These are phyloP conservation scores for Hapalemur alaotrensis DNA, from an alignment of 2,797 vertebrate species.

Conservation along the genomic window DNA sequence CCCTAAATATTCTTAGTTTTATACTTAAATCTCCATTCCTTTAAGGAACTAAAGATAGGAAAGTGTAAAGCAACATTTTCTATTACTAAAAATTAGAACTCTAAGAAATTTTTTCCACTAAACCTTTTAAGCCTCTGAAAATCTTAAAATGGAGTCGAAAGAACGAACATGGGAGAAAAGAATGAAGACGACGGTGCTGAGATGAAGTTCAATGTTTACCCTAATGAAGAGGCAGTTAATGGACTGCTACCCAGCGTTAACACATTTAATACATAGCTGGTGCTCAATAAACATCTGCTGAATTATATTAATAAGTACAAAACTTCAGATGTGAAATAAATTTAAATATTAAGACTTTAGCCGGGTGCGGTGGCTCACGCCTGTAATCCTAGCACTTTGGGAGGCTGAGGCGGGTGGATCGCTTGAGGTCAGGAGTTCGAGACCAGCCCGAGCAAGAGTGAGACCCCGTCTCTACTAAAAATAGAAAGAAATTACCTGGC, in stretches of 20 bases:
- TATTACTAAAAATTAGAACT: background rate
- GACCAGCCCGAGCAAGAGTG: no score
- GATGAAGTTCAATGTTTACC: fast-evolving
- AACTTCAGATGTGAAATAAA: background rate
- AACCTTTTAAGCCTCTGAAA: background rate
- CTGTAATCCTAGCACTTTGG: no score
- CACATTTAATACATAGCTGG: fast-evolving
- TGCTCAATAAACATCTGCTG: background rate
- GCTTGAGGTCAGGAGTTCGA: no score
- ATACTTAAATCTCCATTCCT: background rate
- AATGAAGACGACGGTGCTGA: background rate
- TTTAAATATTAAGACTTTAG: background rate
- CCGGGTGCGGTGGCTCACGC: no score
- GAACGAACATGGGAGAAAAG: background rate
- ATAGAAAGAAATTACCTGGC: no score
- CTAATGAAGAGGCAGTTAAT: background rate
- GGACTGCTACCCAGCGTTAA: fast-evolving
- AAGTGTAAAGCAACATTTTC: background rate
- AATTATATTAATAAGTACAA: background rate
- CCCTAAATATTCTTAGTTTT: background rate
- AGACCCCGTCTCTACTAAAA: no score
- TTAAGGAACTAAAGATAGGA: background rate
- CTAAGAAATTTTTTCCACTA: background rate
- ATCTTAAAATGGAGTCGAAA: background rate
- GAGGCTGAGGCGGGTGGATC: no score